These are phyloP conservation scores for Sparidentex hasta DNA, from an alignment of 2,797 vertebrate genomes.

Conservation along the genomic window DNA sequence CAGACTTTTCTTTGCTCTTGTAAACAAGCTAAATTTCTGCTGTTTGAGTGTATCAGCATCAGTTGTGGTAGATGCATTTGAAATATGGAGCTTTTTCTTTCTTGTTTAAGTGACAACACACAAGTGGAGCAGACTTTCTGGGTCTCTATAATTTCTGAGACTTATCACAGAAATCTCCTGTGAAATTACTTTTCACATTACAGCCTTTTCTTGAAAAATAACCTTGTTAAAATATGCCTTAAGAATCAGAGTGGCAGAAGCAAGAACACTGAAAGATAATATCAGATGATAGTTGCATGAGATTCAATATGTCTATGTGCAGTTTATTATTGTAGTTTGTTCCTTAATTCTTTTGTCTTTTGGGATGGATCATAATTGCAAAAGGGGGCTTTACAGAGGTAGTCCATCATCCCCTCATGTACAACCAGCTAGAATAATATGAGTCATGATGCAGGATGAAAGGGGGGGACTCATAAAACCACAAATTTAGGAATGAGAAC, in stretches of 20 bases:
- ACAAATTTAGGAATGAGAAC: constrained; percentile 49
- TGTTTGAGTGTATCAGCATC: constrained; percentile 21
- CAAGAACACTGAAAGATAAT: constrained; percentile 7
- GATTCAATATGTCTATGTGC: constrained; percentile 11
- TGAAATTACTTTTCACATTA: constrained; percentile 25
- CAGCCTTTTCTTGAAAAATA: constrained; percentile 36
- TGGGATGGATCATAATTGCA: constrained; percentile 62
- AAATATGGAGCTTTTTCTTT: constrained; percentile 33
- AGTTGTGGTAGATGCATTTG: constrained; percentile 24
- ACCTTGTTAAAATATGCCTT: constrained; percentile 26
- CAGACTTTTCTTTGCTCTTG: constrained; percentile 17
- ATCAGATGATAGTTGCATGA: constrained; percentile 26
- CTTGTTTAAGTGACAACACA: constrained; percentile 12
- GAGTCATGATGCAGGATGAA: constrained; percentile 49
- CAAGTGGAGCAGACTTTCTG: constrained; percentile 20
- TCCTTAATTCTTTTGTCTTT: constrained; percentile 38
- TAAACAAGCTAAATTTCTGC: constrained; percentile 10
- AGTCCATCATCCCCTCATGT: constrained; percentile 64
- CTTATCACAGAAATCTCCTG: constrained; percentile 23
- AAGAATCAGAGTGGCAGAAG: constrained; percentile 12
- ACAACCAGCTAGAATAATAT: constrained; percentile 61
- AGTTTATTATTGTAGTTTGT: constrained; percentile 28
- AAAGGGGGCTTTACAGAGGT: constrained; percentile 50
- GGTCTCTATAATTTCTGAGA: constrained; percentile 32
- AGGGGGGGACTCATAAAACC: constrained; percentile 59